Evolutionary conservation across 2,888 invertebrate species (phyloP).

Genomic region (Tenthredo distinguenda): DNA sequence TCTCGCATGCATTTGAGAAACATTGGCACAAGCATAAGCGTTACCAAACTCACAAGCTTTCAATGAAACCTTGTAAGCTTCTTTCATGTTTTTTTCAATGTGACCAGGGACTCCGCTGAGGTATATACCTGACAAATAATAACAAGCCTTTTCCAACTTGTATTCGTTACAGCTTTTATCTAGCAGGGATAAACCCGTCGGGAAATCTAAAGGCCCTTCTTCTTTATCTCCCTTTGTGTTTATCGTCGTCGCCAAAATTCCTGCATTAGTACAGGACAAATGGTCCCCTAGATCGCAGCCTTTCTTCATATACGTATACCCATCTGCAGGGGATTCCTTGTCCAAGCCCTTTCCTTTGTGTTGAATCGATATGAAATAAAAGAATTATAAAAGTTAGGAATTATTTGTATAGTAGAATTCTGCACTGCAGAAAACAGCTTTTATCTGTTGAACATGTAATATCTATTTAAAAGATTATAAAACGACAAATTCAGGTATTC

Average conservation of each 20-base stretch:
- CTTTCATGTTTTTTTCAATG: conserved; percentile 83
- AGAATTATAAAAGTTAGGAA: neutral
- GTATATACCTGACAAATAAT: conserved; percentile 89
- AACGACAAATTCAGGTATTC: neutral
- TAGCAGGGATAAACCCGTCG: conserved; percentile 79
- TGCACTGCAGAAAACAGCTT: conserved; percentile 56
- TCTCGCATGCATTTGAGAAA: conserved; percentile 91
- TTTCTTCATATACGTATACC: conserved; percentile 87
- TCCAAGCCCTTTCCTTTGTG: conserved; percentile 33
- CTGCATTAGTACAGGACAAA: conserved; percentile 88
- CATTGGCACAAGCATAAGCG: conserved; percentile 93
- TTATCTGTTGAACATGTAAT: conserved; percentile 62
- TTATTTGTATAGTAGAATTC: neutral
- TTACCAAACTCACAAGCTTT: conserved; percentile 92
- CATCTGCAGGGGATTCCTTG: conserved; percentile 67
- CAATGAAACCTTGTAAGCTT: conserved; percentile 88
- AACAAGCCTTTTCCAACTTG: conserved; percentile 87
- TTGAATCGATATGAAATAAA: neutral
- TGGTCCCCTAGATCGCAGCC: conserved; percentile 88
- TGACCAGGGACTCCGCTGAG: conserved; percentile 86
- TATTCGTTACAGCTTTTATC: conserved; percentile 79
- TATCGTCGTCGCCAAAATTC: conserved; percentile 76
- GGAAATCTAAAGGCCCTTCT: conserved; percentile 57
- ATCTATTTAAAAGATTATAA: neutral
- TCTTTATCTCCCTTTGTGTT: conserved; percentile 55